phyloP scores from a whole-genome alignment of 30 jellyfish, hydroid and myxozoan genomes.

The Nemopilema nomurai region DNA sequence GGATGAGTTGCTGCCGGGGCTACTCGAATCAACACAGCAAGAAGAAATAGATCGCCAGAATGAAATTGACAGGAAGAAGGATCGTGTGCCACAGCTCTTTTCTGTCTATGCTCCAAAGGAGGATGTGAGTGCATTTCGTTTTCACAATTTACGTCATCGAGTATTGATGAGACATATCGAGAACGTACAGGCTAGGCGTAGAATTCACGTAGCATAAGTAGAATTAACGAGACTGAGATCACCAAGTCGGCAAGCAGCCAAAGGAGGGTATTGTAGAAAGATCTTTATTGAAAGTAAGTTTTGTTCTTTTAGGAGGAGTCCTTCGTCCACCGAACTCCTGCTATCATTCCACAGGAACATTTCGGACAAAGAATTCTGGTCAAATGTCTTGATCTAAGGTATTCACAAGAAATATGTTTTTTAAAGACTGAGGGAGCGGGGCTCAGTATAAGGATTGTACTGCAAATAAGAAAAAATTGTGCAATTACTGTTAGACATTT shows the following conservation, averaged over 20 bases:
- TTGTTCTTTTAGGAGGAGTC: slow-evolving; percentile 72
- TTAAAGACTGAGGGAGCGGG: too few species aligned
- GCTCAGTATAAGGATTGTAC: too few species aligned
- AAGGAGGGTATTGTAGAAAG: not conserved
- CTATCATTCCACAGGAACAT: slow-evolving; percentile 96
- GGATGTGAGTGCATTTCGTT: slow-evolving; percentile 88
- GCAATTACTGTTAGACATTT: too few species aligned
- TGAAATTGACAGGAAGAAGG: slow-evolving; percentile 72
- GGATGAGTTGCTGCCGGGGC: slow-evolving; percentile 88
- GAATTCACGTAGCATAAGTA: too few species aligned
- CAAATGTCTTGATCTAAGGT: slow-evolving; percentile 25
- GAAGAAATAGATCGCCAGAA: slow-evolving; percentile 88
- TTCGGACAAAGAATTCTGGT: slow-evolving; percentile 83
- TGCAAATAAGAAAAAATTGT: too few species aligned
- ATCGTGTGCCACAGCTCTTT: slow-evolving; percentile 80
- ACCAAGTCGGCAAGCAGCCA: too few species aligned
- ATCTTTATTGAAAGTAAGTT: not conserved
- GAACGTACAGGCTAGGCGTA: too few species aligned
- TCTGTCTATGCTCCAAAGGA: slow-evolving; percentile 80
- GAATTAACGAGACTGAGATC: too few species aligned
- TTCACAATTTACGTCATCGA: too few species aligned
- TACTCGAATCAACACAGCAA: slow-evolving; percentile 73
- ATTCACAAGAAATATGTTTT: too few species aligned
- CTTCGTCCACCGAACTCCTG: slow-evolving; percentile 79
- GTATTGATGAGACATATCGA: too few species aligned